Evolutionary conservation across 2,888 invertebrate species (phyloP).

Genomic region (Bembecia ichneumoniformis): DNA sequence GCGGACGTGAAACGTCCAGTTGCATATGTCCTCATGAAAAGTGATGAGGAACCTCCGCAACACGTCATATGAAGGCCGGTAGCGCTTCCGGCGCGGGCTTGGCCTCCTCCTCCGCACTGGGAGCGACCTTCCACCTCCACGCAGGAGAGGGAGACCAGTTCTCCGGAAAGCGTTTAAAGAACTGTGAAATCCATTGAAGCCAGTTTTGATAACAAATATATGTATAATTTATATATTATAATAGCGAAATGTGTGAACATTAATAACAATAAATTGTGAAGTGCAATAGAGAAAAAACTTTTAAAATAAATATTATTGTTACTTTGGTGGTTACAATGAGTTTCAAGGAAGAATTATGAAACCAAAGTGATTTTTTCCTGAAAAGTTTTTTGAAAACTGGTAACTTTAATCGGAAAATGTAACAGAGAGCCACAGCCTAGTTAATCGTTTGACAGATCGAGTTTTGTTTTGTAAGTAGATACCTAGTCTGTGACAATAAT

Average conservation of each 20-base stretch:
- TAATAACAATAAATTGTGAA: not conserved
- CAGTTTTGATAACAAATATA: not conserved
- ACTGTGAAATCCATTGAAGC: not conserved
- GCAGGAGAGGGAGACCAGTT: constrained; percentile 46
- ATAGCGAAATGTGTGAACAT: not conserved
- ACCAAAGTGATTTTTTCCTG: no score
- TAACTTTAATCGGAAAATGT: no score
- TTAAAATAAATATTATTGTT: no score
- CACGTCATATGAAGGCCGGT: constrained; percentile 90
- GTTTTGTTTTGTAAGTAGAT: no score
- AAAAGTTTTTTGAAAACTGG: no score
- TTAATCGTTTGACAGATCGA: no score
- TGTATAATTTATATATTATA: not conserved
- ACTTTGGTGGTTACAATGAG: no score
- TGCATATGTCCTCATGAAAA: constrained; percentile 77
- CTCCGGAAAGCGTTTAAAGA: constrained; percentile 57
- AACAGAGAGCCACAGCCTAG: no score
- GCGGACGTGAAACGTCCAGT: constrained; percentile 67
- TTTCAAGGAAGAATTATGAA: no score
- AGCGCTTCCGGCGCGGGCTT: constrained; percentile 81
- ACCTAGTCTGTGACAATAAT: no score
- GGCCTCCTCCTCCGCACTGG: constrained; percentile 55
- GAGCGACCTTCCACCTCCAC: constrained; percentile 63
- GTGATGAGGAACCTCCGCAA: constrained; percentile 70
- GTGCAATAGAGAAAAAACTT: no score